Percentiles rank a stretch among this genome's conserved stretches.
phyloP scores from a whole-genome alignment of 1,140 invertebrate species.

The Elymnias hypermnestra region DNA sequence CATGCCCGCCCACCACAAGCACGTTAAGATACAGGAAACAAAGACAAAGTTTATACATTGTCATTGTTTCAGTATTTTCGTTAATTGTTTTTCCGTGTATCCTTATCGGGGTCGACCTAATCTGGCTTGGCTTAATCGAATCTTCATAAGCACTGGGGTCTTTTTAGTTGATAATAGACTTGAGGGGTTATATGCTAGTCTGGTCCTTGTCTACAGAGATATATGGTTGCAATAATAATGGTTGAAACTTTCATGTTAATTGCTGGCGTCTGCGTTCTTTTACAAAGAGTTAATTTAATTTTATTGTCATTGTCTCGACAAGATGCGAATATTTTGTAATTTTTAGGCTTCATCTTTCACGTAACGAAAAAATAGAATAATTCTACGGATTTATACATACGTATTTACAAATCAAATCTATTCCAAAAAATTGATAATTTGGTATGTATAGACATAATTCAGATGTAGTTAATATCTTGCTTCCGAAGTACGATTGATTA shows the following conservation, averaged over 20 bases:
- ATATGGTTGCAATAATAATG: conserved; percentile 45
- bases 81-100: conserved; percentile 74
- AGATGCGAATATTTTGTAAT: too few relatives aligned
- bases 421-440: too few relatives aligned
- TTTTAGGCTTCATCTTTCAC: too few relatives aligned
- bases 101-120: conserved; percentile 51
- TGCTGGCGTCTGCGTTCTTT: conserved; percentile 25
- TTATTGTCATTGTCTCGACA: too few relatives aligned
- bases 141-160: conserved; percentile 54
- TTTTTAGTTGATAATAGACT: conserved; percentile 44
- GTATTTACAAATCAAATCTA: too few relatives aligned
- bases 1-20: conserved; percentile 51
- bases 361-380: too few relatives aligned
- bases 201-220: conserved; percentile 46
- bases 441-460: too few relatives aligned
- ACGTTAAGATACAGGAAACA: conserved; percentile 63
- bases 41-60: conserved; percentile 63
- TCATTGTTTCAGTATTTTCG: conserved; percentile 65
- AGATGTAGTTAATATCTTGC: too few relatives aligned
- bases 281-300: conserved; percentile 12
- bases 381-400: too few relatives aligned
- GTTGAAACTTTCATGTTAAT: conserved; percentile 46
- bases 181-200: conserved; percentile 39
- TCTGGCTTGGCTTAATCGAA: conserved; percentile 58
- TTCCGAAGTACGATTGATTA: too few relatives aligned